phyloP scores from a whole-genome alignment of 2,888 invertebrate genomes.

The Schizotus pectinicornis region DNA sequence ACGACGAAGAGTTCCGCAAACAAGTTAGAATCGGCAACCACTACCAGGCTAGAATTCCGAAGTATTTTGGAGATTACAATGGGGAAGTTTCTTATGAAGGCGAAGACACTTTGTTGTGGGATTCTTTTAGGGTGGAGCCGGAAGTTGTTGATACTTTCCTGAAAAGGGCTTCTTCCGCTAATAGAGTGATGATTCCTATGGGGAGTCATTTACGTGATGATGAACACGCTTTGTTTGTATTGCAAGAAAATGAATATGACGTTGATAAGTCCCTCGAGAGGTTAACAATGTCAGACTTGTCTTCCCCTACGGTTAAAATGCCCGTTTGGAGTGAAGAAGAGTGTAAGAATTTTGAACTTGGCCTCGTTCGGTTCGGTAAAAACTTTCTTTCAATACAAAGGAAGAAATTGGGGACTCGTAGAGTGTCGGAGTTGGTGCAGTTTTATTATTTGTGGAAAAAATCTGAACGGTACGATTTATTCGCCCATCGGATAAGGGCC shows the following conservation, averaged over 20 bases:
- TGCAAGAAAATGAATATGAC: slow-evolving; percentile 20
- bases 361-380: slow-evolving; percentile 22
- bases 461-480: slow-evolving; percentile 26
- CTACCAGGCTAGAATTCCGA: slow-evolving; percentile 29
- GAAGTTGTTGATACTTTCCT: slow-evolving; percentile 20
- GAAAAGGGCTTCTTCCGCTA: slow-evolving; percentile 7
- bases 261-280: slow-evolving; percentile 12
- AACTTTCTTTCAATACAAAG: slow-evolving; percentile 27
- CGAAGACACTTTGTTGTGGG: slow-evolving; percentile 23
- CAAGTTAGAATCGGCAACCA: slow-evolving; percentile 26
- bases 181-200: slow-evolving; percentile 19
- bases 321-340: slow-evolving; percentile 27
- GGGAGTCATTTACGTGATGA: slow-evolving; percentile 24
- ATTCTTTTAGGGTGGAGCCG: slow-evolving; percentile 18
- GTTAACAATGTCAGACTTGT: slow-evolving; percentile 3
- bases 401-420: slow-evolving; percentile 2
- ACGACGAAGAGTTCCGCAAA: slow-evolving; percentile 18
- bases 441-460: slow-evolving; percentile 32
- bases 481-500: slow-evolving; percentile 20
- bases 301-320: neutral
- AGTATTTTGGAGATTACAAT: slow-evolving; percentile 7
- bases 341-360: slow-evolving; percentile 25
- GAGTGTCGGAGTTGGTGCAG: slow-evolving; percentile 27
- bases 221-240: slow-evolving; percentile 23
- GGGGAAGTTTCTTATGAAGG: neutral